phyloP scores from a whole-genome alignment of 1,140 invertebrate species.

The Daktulosphaira vitifoliae region DNA sequence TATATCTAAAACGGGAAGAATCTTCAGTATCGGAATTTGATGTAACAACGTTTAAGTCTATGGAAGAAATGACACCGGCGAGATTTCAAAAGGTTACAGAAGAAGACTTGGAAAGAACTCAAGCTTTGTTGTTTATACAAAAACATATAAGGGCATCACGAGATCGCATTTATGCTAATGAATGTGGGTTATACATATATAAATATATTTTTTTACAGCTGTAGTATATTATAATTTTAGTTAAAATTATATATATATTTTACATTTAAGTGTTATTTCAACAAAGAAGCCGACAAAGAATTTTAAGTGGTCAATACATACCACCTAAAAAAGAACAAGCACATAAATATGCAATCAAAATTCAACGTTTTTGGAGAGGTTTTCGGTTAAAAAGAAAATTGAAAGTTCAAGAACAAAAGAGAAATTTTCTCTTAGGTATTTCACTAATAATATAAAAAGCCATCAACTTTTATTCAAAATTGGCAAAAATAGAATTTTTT shows the following conservation, averaged over 20 bases:
- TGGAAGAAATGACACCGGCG: background rate
- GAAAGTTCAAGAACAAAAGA: background rate
- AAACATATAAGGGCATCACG: slow-evolving; percentile 5
- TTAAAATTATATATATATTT: background rate
- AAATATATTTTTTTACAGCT: no score
- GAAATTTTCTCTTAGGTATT: background rate
- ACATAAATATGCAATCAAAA: background rate
- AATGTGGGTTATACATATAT: background rate
- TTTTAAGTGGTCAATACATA: background rate
- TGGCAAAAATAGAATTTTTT: no score
- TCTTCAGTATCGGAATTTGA: background rate
- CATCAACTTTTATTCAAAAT: no score
- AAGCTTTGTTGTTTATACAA: background rate
- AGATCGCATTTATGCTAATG: slow-evolving; percentile 3
- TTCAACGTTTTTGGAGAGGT: slow-evolving; percentile 12
- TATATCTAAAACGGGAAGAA: background rate
- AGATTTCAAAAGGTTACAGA: background rate
- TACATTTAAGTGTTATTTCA: background rate
- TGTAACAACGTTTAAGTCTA: background rate
- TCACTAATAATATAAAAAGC: no score
- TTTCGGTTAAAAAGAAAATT: background rate
- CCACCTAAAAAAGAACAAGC: background rate
- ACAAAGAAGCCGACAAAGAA: background rate
- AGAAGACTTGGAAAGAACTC: background rate
- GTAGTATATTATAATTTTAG: no score